Percentiles rank a stretch among this genome's conserved stretches.
Conservation (phyloP, 1,140 invertebrate species). For the Trichogramma pretiosum region DNA sequence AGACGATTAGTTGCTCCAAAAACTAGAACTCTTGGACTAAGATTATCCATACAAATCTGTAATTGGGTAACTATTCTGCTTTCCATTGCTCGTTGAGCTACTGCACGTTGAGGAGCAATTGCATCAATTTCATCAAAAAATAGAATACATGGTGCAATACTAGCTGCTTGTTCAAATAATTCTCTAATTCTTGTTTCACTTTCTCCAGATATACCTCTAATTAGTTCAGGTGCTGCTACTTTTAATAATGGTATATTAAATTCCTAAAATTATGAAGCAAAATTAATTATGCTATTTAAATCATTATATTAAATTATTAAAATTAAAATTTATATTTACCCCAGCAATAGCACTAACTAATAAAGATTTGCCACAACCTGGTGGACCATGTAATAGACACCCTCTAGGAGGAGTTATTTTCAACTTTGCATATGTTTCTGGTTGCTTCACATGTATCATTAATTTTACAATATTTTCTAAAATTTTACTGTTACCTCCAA, state of each 20-base stretch:
- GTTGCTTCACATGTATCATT: conserved; percentile 73
- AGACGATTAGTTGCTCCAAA: conserved; percentile 93
- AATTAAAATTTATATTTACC: conserved; percentile 44
- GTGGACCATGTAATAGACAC: conserved; percentile 82
- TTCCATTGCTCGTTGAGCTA: conserved; percentile 90
- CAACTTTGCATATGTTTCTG: conserved; percentile 69
- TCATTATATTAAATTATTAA: not conserved
- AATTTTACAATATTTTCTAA: conserved; percentile 72
- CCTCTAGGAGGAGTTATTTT: conserved; percentile 76
- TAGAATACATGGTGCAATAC: conserved; percentile 71
- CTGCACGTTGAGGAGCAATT: conserved; percentile 76
- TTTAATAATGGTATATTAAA: conserved; percentile 69
- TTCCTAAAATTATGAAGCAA: conserved; percentile 41
- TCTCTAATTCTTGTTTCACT: conserved; percentile 88
- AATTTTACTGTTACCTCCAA: conserved; percentile 65
- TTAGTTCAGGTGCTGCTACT: conserved; percentile 81
- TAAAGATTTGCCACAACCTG: conserved; percentile 88
- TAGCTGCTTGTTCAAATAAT: conserved; percentile 76
- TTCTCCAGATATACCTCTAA: conserved; percentile 92
- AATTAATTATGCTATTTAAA: conserved; percentile 1
- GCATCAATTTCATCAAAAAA: conserved; percentile 93
- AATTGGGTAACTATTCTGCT: conserved; percentile 88
- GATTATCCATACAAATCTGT: conserved; percentile 76
- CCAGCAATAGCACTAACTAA: conserved; percentile 89
- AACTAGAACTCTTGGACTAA: conserved; percentile 66